Percentiles rank a stretch among this genome's conserved stretches.
Conservation (phyloP, 2,797 vertebrate genomes). For the Cyclura pinguis region DNA sequence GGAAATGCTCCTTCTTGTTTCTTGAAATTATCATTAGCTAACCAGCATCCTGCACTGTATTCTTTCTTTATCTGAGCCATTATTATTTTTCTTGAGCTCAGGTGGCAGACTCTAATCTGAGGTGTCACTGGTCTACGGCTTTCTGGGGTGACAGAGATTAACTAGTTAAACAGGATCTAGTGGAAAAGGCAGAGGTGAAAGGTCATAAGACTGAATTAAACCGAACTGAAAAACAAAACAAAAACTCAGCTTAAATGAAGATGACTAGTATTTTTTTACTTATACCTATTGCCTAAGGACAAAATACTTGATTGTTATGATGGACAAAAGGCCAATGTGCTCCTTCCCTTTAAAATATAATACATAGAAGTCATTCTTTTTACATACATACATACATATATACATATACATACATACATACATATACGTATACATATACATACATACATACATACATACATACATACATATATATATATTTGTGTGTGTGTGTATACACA, state of each 20-base stretch:
- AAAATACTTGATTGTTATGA: neutral
- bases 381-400: too few species aligned
- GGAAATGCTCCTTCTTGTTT: neutral
- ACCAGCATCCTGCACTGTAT: neutral
- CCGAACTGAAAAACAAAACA: neutral
- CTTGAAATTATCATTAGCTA: neutral
- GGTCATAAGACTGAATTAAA: neutral
- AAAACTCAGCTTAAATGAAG: neutral
- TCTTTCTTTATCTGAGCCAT: neutral
- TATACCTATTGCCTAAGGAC: neutral
- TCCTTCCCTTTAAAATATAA: neutral
- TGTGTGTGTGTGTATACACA: too few species aligned
- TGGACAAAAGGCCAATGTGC: neutral
- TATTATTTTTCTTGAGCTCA: neutral
- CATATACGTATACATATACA: too few species aligned
- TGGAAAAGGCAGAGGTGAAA: neutral
- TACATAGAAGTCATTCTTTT: neutral
- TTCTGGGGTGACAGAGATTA: neutral
- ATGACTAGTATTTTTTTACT: neutral
- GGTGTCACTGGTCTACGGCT: neutral
- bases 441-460: too few species aligned
- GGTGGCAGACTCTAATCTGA: neutral
- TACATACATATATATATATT: too few species aligned
- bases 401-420: too few species aligned
- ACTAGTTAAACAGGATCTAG: neutral